Percentiles rank a stretch among this genome's conserved stretches.
phyloP scores from a whole-genome alignment of 1,140 invertebrate genomes.

The Tetragnatha versicolor region DNA sequence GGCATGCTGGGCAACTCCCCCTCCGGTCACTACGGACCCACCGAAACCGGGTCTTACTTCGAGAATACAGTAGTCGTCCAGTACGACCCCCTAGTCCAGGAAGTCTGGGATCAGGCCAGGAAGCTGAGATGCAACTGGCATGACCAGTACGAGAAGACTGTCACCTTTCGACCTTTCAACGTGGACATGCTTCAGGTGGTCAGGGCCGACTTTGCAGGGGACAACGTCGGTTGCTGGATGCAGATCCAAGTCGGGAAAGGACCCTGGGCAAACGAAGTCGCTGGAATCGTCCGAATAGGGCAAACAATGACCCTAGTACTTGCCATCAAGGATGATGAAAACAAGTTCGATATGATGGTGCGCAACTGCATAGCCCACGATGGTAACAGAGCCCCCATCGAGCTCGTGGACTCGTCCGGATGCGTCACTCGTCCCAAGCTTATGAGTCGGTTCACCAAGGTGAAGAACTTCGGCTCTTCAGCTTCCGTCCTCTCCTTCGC shows the following conservation, averaged over 20 bases:
- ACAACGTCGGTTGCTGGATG: conserved; percentile 82
- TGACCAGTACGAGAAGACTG: conserved; percentile 92
- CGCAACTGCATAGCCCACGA: conserved; percentile 93
- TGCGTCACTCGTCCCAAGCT: conserved; percentile 92
- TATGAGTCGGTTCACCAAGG: conserved; percentile 92
- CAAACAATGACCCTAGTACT: conserved; percentile 96
- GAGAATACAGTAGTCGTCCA: conserved; percentile 95
- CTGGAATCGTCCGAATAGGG: conserved; percentile 92
- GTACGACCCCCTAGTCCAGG: conserved; percentile 93
- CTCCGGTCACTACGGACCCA: conserved; percentile 82
- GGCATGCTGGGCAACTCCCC: conserved; percentile 91
- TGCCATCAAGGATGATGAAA: conserved; percentile 93
- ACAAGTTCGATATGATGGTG: conserved; percentile 94
- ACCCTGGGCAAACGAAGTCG: conserved; percentile 92
- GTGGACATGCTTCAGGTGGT: conserved; percentile 94
- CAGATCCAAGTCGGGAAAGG: conserved; percentile 78
- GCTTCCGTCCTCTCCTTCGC: conserved; percentile 93
- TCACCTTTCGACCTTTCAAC: conserved; percentile 90
- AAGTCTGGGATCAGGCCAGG: conserved; percentile 93
- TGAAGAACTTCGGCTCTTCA: conserved; percentile 92
- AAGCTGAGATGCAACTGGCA: conserved; percentile 94
- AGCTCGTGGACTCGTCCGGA: conserved; percentile 89
- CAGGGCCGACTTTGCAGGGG: conserved; percentile 88
- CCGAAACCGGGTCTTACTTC: conserved; percentile 88
- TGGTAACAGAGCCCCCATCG: conserved; percentile 89